A percentile compares a stretch with the other conserved stretches of the same genome.
phyloP scores from a whole-genome alignment of 2,888 invertebrate species.

The Sinodicranocentrus sp. region DNA sequence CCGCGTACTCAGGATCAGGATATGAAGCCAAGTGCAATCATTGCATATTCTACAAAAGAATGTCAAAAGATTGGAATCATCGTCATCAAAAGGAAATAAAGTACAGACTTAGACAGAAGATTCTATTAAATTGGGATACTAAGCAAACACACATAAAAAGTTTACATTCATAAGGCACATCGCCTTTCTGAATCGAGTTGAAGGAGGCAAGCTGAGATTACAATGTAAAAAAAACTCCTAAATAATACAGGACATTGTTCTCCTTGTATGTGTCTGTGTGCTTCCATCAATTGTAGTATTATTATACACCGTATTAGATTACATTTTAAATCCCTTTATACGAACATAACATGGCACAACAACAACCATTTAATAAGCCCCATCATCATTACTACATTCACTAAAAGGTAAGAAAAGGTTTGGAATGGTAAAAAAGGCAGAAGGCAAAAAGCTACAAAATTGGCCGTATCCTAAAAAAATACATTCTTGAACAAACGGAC shows the following conservation, averaged over 20 bases:
- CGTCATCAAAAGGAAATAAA: slow-evolving; percentile 51
- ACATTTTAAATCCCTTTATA: slow-evolving; percentile 39
- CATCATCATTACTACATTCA: slow-evolving; percentile 33
- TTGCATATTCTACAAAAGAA: not conserved
- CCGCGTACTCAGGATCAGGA: not conserved
- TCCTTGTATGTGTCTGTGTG: slow-evolving; percentile 11
- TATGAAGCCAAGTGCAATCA: slow-evolving; percentile 4
- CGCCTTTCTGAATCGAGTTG: not conserved
- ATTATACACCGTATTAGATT: slow-evolving; percentile 35
- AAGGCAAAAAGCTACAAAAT: slow-evolving; percentile 4
- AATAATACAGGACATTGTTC: slow-evolving; percentile 40
- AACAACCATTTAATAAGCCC: slow-evolving; percentile 51
- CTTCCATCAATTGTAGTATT: not conserved
- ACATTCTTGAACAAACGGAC: not conserved
- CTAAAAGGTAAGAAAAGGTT: slow-evolving; percentile 7
- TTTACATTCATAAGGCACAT: slow-evolving; percentile 5
- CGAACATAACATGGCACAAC: slow-evolving; percentile 22
- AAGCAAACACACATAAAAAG: slow-evolving; percentile 7
- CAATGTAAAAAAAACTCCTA: not conserved
- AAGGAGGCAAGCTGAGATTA: not conserved
- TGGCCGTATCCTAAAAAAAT: slow-evolving; percentile 11
- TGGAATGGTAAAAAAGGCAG: not conserved
- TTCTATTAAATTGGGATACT: slow-evolving; percentile 8
- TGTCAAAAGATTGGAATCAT: slow-evolving; percentile 38
- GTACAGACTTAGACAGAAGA: not conserved